Base-by-base conservation (phyloP, 2,113 vertebrate genomes). In the Tapirus terrestris region DNA sequence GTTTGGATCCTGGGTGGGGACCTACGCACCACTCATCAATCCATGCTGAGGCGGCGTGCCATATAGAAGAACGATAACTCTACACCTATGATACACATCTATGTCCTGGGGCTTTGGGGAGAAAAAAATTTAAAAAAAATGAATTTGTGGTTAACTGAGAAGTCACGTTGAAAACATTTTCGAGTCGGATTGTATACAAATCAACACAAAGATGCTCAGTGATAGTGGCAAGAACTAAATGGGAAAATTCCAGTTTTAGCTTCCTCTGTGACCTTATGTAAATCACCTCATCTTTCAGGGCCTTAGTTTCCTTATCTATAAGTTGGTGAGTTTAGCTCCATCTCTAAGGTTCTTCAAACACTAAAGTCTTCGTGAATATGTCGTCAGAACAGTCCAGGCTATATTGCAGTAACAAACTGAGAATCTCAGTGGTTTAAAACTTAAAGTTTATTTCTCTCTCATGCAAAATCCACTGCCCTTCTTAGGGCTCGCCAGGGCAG, bases 381-480 rank as follows among this genome's bases (percentile, higher is more conserved):
- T 76, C 81, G 27, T 60, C 16, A 89, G 18, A 31, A 85, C 67
- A 36, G n/a, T 72, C 29, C 72, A 91, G 45, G 20, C 68, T 72
- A 48, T 53, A 63, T 9, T 43, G 11, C 33, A 94, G 51, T 83
- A 96, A 83, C 81, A 90, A 76, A 56, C 25, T 67, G 65, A 87
- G 76, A 87, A 45, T 83, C 48, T 67, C 60, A 79, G 39, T 75
- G 68, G 18, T 60, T 87, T 82, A 86, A 96, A 88, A 63, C 48
- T 88, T 88, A 33, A 87, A 58, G 33, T 80, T 96, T 70, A 82
- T 58, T 91, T 90, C 45, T 95, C 56, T 43, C 16, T 94, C 56
- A 83, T 67, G n/a, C 58, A 94, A 96, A 96, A 80, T 48, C 39
- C 23, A 73, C 68, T 76, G 0, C 27, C 90, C 31, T 85, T 92